Percentiles rank a stretch among this genome's conserved stretches.
Conservation (phyloP, 2,888 invertebrate genomes). For the Drosophila monieri region DNA sequence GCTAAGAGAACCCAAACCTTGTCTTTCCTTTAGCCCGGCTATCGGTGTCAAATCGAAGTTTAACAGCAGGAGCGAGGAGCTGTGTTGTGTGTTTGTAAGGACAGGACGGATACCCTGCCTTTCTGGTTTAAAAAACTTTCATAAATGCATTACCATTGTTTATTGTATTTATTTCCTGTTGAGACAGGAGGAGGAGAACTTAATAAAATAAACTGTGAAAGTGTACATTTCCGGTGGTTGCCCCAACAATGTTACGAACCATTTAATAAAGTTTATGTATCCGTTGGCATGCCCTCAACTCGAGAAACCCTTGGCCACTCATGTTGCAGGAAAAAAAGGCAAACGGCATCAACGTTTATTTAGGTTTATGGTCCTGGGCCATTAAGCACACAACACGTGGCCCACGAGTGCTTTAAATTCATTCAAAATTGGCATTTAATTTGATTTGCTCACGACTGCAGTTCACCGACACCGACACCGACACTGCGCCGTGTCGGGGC, state of each 20-base stretch:
- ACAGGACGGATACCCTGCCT: constrained; percentile 2
- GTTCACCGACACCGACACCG: constrained; percentile 26
- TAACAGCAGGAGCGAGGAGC: constrained; percentile 33
- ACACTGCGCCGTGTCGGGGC: constrained; percentile 21
- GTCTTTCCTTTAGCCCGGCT: constrained; percentile 32
- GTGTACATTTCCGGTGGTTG: not conserved
- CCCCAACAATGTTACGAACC: constrained; percentile 17
- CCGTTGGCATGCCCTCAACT: constrained; percentile 3
- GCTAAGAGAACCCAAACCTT: constrained; percentile 12
- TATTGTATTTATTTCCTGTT: not conserved
- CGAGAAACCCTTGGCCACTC: constrained; percentile 9
- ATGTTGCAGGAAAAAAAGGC: constrained; percentile 17
- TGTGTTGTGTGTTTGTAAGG: not conserved
- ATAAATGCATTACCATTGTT: not conserved
- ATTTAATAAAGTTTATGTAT: constrained; percentile 30
- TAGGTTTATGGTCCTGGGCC: constrained; percentile 43
- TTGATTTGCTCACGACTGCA: constrained; percentile 45
- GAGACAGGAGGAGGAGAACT: too few species aligned
- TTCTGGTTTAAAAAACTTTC: not conserved
- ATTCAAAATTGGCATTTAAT: constrained; percentile 54
- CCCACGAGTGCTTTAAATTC: constrained; percentile 32
- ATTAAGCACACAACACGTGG: constrained; percentile 44
- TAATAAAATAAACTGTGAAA: not conserved
- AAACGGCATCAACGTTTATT: constrained; percentile 45
- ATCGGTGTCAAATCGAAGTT: constrained; percentile 65